Evolutionary conservation across 2,797 vertebrate genomes (phyloP), one percentile per base, ranked within the genome.

Genomic region (Spinus pinus): DNA sequence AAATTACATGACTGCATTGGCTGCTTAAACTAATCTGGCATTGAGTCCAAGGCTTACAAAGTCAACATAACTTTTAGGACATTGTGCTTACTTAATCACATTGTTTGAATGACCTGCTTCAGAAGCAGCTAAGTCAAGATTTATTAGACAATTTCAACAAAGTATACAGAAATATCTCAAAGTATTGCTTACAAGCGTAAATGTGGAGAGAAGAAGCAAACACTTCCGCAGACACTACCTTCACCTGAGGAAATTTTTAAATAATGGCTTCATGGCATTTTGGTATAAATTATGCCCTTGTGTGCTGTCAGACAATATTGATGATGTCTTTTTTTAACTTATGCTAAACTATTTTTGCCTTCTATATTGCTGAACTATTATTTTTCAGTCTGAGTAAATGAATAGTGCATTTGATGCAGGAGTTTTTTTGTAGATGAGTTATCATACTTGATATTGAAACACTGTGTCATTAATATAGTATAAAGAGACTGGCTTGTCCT

Each of bases 91-190:
- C 79, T 82, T 87, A 71, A 23, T 12, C 21, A 62, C 25, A 54
- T 78, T 94, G 75, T 91, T 94, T 90, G 73, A 94, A 88, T 82
- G 39, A 94, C 79, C 77, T 88, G 11, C 41, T 74, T 82, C n/a
- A 80, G 90, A 88, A 69, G 57, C 79, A 91, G 27, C 28, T 84
- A 81, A 94, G 61, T 81, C 66, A 84, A 88, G 75, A 90, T 94
- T 94, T 96, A 95, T 95, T 94, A 66, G 70, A 82, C 49, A 82
- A 66, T 83, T 96, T 91, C 70, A 95, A 81, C 67, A 96, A 91
- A 94, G 46, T 37, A 46, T 64, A 46, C 39, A 66, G 46, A 94
- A 79, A 65, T 73, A 89, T 66, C 49, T 91, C 72, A 50, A 88
- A 91, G 73, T 83, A 75, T 50, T 86, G 44, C 51, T 91, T 92